Conservation (phyloP, 2,113 vertebrate species). For the Sus scrofa region DNA sequence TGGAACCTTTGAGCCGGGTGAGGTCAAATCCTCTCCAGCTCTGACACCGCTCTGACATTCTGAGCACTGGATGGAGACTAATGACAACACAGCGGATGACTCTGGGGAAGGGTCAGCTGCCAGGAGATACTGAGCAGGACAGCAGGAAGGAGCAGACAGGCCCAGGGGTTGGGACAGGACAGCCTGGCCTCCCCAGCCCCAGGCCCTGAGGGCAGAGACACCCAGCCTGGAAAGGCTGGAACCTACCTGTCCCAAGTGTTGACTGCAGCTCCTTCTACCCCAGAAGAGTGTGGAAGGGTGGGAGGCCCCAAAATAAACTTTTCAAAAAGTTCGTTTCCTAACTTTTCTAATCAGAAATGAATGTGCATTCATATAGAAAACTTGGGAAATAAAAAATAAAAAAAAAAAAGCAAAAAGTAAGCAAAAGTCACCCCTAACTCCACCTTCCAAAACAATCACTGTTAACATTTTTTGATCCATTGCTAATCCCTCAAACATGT, state of each 20-base stretch:
- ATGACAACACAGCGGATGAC: neutral
- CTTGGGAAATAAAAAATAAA: neutral
- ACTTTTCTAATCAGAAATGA: slow-evolving; percentile 36
- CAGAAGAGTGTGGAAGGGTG: neutral
- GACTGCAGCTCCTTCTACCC: neutral
- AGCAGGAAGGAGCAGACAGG: neutral
- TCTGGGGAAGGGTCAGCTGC: neutral
- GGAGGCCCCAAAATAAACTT: neutral
- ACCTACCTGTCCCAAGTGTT: neutral
- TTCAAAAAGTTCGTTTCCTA: neutral
- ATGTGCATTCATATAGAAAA: neutral
- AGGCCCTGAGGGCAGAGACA: neutral
- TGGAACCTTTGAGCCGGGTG: neutral
- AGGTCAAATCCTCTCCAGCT: neutral
- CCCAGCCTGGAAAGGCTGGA: neutral
- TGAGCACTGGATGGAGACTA: neutral
- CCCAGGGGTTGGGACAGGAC: rapidly evolving
- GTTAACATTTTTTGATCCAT: neutral
- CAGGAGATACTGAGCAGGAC: neutral
- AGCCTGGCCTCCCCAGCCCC: rapidly evolving
- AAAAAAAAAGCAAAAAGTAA: neutral
- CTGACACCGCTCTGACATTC: neutral
- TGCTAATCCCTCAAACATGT: neutral
- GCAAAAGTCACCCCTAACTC: neutral
- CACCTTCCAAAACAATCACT: neutral